phyloP scores from a whole-genome alignment of 2,888 invertebrate species.

The Cheilosia grossa region DNA sequence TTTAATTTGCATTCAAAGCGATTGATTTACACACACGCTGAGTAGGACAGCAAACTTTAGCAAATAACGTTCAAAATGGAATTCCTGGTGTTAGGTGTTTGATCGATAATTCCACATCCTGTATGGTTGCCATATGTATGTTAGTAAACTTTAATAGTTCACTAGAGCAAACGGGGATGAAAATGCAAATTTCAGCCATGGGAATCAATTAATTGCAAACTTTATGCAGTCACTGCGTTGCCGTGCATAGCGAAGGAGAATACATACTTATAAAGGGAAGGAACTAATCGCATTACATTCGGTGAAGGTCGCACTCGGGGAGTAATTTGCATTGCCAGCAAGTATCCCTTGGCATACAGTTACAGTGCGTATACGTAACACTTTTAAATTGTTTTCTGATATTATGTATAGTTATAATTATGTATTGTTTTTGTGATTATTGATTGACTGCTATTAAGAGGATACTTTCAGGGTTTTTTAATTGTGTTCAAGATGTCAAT shows the following conservation, averaged over 20 bases:
- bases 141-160: conserved; percentile 61
- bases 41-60: conserved; percentile 62
- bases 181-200: conserved; percentile 66
- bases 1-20: conserved; percentile 66
- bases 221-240: conserved; percentile 55
- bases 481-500: not conserved
- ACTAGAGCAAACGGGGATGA: conserved; percentile 64
- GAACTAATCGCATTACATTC: conserved; percentile 5
- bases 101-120: conserved; percentile 65
- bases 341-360: conserved; percentile 11
- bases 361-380: conserved; percentile 40
- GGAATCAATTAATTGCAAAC: conserved; percentile 64
- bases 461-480: no score
- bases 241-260: conserved; percentile 2
- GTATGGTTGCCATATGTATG: conserved; percentile 58
- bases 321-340: not conserved
- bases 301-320: conserved; percentile 11
- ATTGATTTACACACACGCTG: conserved; percentile 63
- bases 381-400: conserved; percentile 13
- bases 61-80: conserved; percentile 57
- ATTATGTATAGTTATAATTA: not conserved
- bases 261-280: not conserved
- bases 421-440: not conserved
- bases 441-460: not conserved
- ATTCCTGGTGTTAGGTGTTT: conserved; percentile 53